A percentile compares a stretch with the other conserved stretches of the same genome.
These are phyloP conservation scores for Rutpela maculata DNA, from an alignment of 2,888 invertebrate species.

Conservation along the genomic window DNA sequence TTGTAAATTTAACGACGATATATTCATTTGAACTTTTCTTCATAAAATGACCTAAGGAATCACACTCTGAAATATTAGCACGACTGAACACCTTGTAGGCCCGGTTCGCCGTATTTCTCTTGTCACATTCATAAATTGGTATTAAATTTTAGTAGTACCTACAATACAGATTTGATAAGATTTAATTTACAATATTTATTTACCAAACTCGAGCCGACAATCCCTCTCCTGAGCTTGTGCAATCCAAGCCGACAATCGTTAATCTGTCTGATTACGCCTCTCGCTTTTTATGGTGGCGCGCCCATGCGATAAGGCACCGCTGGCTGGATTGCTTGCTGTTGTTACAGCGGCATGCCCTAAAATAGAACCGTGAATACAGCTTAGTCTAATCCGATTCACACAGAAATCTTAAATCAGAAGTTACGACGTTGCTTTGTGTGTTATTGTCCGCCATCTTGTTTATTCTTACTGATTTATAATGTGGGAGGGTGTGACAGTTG, in stretches of 20 bases:
- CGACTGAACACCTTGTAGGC: no score
- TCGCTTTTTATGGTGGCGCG: slow-evolving; percentile 37
- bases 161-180: no score
- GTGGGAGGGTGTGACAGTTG: slow-evolving; percentile 52
- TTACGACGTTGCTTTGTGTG: slow-evolving; percentile 68
- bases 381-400: slow-evolving; percentile 69
- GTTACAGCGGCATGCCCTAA: slow-evolving; percentile 55
- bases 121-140: no score
- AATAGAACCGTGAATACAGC: slow-evolving; percentile 66
- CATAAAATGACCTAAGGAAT: no score
- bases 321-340: slow-evolving; percentile 37
- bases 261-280: slow-evolving; percentile 12
- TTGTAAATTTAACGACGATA: no score
- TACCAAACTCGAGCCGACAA: not conserved
- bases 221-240: not conserved
- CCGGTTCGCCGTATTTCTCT: no score
- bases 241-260: slow-evolving; percentile 1
- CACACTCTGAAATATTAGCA: no score
- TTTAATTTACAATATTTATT: not conserved
- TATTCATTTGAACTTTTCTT: no score
- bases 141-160: no score
- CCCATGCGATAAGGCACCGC: slow-evolving; percentile 50
- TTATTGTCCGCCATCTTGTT: slow-evolving; percentile 70
- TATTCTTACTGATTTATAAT: slow-evolving; percentile 68
- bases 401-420: slow-evolving; percentile 71